phyloP scores from a whole-genome alignment of 2,888 invertebrate genomes.

The Ferdinandea cuprea region DNA sequence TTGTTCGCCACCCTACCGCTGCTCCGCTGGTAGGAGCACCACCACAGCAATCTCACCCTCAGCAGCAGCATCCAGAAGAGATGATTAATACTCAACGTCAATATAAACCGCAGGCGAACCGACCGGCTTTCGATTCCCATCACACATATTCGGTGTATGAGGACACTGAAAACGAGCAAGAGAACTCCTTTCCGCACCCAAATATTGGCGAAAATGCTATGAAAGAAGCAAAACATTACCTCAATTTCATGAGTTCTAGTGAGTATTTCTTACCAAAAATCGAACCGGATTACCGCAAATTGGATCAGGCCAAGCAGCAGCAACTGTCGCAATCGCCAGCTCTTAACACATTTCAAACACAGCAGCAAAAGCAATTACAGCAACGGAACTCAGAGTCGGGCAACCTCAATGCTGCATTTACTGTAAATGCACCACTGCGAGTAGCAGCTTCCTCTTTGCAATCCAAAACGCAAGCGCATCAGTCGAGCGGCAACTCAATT shows the following conservation, averaged over 20 bases:
- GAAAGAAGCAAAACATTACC: constrained; percentile 80
- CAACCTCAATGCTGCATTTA: constrained; percentile 60
- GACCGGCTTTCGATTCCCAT: constrained; percentile 3
- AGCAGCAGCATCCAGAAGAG: constrained; percentile 43
- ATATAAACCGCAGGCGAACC: constrained; percentile 51
- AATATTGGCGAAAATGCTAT: constrained; percentile 72
- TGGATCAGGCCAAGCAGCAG: constrained; percentile 77
- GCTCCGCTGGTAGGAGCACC: constrained; percentile 19
- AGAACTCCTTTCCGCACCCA: constrained; percentile 32
- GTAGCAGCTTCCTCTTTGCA: constrained; percentile 45
- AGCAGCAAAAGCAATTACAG: constrained; percentile 64
- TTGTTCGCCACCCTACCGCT: constrained; percentile 76
- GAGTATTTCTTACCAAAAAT: constrained; percentile 81
- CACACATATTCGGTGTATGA: constrained; percentile 79
- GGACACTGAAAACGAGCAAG: constrained; percentile 77
- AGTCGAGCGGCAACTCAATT: constrained; percentile 75
- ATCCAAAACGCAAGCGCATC: constrained; percentile 72
- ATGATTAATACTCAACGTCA: constrained; percentile 35
- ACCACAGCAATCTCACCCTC: constrained; percentile 39
- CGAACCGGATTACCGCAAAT: constrained; percentile 80
- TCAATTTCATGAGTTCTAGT: constrained; percentile 81
- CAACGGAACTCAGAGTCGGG: constrained; percentile 32
- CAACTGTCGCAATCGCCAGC: constrained; percentile 49
- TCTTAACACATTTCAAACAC: constrained; percentile 71
- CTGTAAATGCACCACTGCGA: constrained; percentile 63